Evolutionary conservation across 2,113 vertebrate species (phyloP).

Genomic region (Nycticebus coucang): DNA sequence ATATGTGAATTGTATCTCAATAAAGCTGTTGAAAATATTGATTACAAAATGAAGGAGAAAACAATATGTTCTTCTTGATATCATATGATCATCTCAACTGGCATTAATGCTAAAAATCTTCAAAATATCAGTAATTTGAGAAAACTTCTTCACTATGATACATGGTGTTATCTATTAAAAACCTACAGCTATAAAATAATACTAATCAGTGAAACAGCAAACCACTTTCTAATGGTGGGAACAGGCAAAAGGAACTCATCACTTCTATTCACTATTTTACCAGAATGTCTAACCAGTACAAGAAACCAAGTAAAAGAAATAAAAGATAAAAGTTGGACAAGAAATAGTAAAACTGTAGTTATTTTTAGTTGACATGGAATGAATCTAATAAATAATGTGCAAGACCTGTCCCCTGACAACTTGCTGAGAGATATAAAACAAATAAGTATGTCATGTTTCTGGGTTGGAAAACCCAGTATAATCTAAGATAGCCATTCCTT

Average conservation of each 20-base stretch:
- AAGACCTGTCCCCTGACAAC: neutral
- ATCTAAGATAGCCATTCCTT: neutral
- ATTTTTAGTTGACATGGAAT: neutral
- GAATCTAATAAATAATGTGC: neutral
- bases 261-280: neutral
- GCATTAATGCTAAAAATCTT: neutral
- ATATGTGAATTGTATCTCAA: neutral
- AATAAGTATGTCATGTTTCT: neutral
- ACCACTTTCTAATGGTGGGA: neutral
- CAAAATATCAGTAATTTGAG: neutral
- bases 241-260: neutral
- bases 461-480: neutral
- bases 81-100: slow-evolving; percentile 20
- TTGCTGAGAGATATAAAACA: slow-evolving; percentile 17
- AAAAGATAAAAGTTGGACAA: neutral
- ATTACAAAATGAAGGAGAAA: slow-evolving; percentile 25
- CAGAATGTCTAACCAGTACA: neutral
- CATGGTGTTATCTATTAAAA: neutral
- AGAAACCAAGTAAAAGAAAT: slow-evolving; percentile 1
- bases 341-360: neutral
- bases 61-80: neutral
- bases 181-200: neutral
- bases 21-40: slow-evolving; percentile 31
- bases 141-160: neutral
- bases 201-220: neutral